Conservation (phyloP, 2,888 invertebrate genomes). For the Luperina testacea region DNA sequence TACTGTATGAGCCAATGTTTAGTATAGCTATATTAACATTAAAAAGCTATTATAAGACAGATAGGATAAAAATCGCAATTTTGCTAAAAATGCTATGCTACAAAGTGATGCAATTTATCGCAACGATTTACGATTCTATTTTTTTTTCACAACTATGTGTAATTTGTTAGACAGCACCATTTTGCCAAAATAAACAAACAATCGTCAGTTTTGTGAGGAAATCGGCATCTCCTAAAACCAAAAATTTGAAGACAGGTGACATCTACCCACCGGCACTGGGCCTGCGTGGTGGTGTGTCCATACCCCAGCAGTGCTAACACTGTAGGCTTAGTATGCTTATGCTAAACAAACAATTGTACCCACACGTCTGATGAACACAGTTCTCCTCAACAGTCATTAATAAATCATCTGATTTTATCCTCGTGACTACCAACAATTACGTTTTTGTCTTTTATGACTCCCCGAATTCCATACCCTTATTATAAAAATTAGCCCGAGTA, state of each 20-base stretch:
- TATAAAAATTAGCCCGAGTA: constrained; percentile 56
- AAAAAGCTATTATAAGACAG: constrained; percentile 24
- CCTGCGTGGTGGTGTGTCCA: too few relatives aligned
- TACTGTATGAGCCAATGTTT: background rate
- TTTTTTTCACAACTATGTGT: background rate
- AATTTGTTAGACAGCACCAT: background rate
- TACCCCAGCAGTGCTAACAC: background rate
- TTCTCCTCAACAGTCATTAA: constrained; percentile 5
- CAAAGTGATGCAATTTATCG: background rate
- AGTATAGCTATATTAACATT: constrained; percentile 8
- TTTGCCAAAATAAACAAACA: background rate
- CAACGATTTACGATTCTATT: background rate
- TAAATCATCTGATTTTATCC: constrained; percentile 32
- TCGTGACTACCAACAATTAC: constrained; percentile 30
- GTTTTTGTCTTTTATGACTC: constrained; percentile 37
- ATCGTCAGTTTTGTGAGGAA: too few relatives aligned
- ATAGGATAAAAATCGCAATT: background rate
- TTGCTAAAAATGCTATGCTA: background rate
- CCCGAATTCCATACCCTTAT: constrained; percentile 48
- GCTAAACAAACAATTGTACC: background rate
- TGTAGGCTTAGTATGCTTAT: too few relatives aligned
- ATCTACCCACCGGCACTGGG: background rate
- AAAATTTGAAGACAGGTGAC: background rate
- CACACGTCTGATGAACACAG: background rate
- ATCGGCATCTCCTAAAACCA: too few relatives aligned